Percentiles rank a stretch among this genome's conserved stretches.
These are phyloP conservation scores for Rousettus madagascariensis DNA, from an alignment of 2,797 vertebrate genomes.

Conservation along the genomic window DNA sequence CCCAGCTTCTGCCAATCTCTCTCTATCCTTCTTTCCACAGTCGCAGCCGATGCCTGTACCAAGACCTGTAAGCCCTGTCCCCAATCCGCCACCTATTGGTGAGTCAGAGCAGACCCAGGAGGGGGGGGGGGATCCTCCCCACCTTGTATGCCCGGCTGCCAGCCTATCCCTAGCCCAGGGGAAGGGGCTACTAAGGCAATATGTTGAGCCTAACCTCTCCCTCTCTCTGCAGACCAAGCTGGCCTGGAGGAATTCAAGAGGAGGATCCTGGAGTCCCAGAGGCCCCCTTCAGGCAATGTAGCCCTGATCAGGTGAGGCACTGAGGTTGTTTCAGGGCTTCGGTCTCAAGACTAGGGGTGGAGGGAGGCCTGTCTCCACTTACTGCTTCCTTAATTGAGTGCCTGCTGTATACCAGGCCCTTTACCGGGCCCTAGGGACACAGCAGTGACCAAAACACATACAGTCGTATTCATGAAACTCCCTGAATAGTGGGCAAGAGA, in stretches of 20 bases:
- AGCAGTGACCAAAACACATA: background rate
- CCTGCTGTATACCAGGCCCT: background rate
- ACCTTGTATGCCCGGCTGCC: background rate
- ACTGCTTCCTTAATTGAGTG: background rate
- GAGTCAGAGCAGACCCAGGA: background rate
- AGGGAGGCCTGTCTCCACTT: background rate
- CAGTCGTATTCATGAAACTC: background rate
- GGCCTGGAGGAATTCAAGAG: slow-evolving; percentile 70
- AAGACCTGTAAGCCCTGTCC: background rate
- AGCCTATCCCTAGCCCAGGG: background rate
- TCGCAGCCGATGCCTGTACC: background rate
- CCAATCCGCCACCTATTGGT: background rate
- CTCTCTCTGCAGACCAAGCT: background rate
- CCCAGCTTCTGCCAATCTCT: background rate
- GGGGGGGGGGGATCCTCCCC: background rate
- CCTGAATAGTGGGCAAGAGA: background rate
- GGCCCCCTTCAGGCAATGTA: background rate
- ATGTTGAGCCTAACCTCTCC: background rate
- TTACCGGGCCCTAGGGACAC: background rate
- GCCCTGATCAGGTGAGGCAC: slow-evolving; percentile 48
- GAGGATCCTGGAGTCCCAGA: slow-evolving; percentile 57
- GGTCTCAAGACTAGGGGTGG: background rate
- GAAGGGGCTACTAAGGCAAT: background rate
- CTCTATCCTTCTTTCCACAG: background rate
- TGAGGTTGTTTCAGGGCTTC: background rate